Evolutionary conservation across 2,113 vertebrate species (phyloP).

Genomic region (Oriolus oriolus): DNA sequence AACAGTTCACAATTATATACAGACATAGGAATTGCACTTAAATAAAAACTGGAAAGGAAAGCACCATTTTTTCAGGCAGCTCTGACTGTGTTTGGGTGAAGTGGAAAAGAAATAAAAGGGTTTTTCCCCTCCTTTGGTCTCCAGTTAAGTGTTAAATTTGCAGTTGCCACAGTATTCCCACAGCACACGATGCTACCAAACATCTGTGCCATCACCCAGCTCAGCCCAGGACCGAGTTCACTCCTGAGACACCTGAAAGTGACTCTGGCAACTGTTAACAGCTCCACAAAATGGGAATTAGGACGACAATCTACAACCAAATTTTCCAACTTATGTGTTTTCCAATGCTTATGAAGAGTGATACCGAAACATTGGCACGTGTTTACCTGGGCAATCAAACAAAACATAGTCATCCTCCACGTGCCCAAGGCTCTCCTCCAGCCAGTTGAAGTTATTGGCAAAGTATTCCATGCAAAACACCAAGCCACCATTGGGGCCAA

Average conservation of each 20-base stretch:
- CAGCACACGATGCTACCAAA: neutral
- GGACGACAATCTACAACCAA: fast-evolving
- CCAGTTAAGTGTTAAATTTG: neutral
- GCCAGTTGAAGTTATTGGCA: conserved; percentile 92
- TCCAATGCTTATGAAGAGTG: fast-evolving
- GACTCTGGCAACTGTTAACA: neutral
- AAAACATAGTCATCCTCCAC: conserved; percentile 94
- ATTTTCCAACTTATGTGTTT: fast-evolving
- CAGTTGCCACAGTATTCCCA: neutral
- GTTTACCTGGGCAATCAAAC: conserved; percentile 95
- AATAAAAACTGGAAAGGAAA: neutral
- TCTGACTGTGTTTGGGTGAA: neutral
- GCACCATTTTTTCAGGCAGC: neutral
- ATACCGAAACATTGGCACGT: fast-evolving
- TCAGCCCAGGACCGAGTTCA: neutral
- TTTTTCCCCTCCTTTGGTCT: fast-evolving
- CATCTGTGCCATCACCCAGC: neutral
- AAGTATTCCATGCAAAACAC: conserved; percentile 99
- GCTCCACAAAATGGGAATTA: neutral
- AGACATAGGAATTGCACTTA: neutral
- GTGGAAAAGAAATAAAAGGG: neutral
- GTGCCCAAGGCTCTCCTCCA: conserved; percentile 89
- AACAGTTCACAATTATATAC: neutral
- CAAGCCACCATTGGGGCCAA: conserved; percentile 93
- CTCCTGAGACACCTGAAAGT: neutral